Evolutionary conservation across 2,113 vertebrate species (phyloP).

Genomic region (Percina caprodes): DNA sequence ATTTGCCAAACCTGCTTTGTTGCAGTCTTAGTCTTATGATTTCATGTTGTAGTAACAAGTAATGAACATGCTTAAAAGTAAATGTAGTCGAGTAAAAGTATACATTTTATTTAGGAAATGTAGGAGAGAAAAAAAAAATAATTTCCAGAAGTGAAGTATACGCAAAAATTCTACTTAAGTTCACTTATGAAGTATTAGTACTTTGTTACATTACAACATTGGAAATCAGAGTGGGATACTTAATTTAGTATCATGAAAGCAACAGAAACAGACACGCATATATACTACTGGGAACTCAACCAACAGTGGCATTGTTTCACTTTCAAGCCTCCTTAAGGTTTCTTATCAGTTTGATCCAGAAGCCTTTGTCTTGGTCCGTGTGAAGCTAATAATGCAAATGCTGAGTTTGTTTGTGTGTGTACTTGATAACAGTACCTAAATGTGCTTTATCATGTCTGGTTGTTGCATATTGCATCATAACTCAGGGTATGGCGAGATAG

Average conservation of each 20-base stretch:
- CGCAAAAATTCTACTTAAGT: too few relatives aligned
- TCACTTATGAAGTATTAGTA: too few relatives aligned
- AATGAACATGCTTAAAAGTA: too few relatives aligned
- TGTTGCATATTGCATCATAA: slow-evolving; percentile 34
- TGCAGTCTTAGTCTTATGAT: too few relatives aligned
- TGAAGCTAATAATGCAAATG: slow-evolving; percentile 41
- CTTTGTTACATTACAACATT: too few relatives aligned
- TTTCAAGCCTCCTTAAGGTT: slow-evolving; percentile 54
- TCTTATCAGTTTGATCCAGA: slow-evolving; percentile 72
- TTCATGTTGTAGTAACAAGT: too few relatives aligned
- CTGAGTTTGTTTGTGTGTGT: slow-evolving; percentile 15
- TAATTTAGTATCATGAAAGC: slow-evolving; percentile 32
- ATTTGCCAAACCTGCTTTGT: too few relatives aligned
- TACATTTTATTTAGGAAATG: too few relatives aligned
- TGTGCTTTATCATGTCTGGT: slow-evolving; percentile 19
- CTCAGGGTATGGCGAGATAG: slow-evolving; percentile 18
- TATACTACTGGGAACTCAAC: slow-evolving; percentile 24
- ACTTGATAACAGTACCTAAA: neutral
- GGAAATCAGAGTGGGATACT: slow-evolving; percentile 38
- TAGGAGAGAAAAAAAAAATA: too few relatives aligned
- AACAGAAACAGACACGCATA: slow-evolving; percentile 1
- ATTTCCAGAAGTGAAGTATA: too few relatives aligned
- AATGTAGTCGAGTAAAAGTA: too few relatives aligned
- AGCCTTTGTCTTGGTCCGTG: slow-evolving; percentile 52
- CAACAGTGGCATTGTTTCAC: slow-evolving; percentile 44